A percentile compares a stretch with the other conserved stretches of the same genome.
These are phyloP conservation scores for Datnioides undecimradiatus DNA, from an alignment of 2,113 vertebrate species.

Conservation along the genomic window DNA sequence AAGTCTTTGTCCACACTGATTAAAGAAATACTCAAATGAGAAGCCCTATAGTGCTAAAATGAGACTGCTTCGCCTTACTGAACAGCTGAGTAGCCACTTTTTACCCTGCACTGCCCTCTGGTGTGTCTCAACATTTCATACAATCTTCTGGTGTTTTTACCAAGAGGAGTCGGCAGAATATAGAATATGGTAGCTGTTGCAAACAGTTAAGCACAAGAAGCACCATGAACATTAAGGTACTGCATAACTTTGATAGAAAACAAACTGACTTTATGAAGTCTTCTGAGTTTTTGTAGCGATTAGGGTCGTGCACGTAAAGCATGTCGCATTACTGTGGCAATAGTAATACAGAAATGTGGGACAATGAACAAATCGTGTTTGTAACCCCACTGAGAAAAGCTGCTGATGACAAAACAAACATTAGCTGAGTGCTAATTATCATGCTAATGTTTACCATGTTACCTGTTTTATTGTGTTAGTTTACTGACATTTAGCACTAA, in stretches of 20 bases:
- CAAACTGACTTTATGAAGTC: neutral
- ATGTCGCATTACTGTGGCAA: neutral
- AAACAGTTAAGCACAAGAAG: neutral
- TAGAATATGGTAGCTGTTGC: neutral
- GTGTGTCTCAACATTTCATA: neutral
- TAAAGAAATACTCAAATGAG: neutral
- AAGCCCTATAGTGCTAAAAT: neutral
- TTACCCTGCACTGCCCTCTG: slow-evolving; percentile 33
- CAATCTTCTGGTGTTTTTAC: neutral
- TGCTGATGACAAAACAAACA: neutral
- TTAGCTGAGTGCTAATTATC: too few relatives aligned
- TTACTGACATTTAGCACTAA: too few relatives aligned
- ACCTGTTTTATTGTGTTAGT: too few relatives aligned
- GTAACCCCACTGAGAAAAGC: neutral
- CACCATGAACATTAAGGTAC: neutral
- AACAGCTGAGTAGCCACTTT: neutral
- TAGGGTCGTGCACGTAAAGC: neutral
- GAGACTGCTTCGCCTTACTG: neutral
- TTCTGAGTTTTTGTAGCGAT: neutral
- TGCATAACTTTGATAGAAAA: neutral
- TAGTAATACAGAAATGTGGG: neutral
- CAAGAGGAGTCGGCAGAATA: neutral
- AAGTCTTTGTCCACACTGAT: neutral
- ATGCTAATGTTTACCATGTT: too few relatives aligned
- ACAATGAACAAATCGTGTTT: too few relatives aligned